A percentile compares a stretch with the other conserved stretches of the same genome.
phyloP scores from a whole-genome alignment of 2,888 invertebrate species.

The Tinea trinotella region DNA sequence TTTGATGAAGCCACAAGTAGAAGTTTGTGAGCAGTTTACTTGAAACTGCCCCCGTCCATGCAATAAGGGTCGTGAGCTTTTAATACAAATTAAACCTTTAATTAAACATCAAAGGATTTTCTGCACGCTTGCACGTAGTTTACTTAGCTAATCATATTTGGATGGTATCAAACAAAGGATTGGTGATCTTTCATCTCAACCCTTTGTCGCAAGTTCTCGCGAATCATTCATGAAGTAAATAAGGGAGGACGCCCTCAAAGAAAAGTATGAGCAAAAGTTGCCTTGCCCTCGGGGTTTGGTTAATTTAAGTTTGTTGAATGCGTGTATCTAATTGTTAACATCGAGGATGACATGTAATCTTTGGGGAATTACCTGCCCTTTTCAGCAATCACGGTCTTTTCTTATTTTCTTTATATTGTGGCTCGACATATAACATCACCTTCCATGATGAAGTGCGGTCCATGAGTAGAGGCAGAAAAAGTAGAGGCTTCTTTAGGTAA shows the following conservation, averaged over 20 bases:
- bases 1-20: constrained; percentile 16
- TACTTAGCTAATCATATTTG: constrained; percentile 47
- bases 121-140: constrained; percentile 43
- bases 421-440: too few species aligned
- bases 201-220: constrained; percentile 30
- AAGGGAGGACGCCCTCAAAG: constrained; percentile 17
- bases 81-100: constrained; percentile 20
- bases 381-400: too few species aligned
- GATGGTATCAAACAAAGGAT: constrained; percentile 38
- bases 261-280: constrained; percentile 18
- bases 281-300: background rate
- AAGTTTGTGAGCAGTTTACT: constrained; percentile 11
- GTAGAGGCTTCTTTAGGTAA: too few species aligned
- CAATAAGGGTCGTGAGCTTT: constrained; percentile 17
- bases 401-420: too few species aligned
- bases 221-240: constrained; percentile 12
- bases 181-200: constrained; percentile 37
- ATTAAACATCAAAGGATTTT: constrained; percentile 39
- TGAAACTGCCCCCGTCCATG: constrained; percentile 1
- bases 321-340: constrained; percentile 13
- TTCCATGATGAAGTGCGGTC: too few species aligned
- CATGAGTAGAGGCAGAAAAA: too few species aligned
- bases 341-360: constrained; percentile 11
- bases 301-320: constrained; percentile 17
- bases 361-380: background rate